These are phyloP conservation scores for Conchocele bisecta DNA, from an alignment of 2,888 invertebrate genomes.

Conservation along the genomic window DNA sequence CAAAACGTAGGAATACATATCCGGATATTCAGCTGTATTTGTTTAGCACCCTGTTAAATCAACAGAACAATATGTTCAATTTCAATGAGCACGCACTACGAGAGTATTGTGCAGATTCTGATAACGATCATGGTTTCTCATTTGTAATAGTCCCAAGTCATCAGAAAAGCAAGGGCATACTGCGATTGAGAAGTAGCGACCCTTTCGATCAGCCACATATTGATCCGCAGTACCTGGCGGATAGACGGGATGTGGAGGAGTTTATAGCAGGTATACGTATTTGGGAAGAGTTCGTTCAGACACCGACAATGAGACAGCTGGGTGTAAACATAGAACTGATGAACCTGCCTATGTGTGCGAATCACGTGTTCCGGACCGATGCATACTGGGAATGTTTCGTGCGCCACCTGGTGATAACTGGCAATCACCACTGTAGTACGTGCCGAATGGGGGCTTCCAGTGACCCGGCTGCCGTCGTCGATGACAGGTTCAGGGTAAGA, in stretches of 20 bases:
- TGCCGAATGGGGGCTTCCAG: not conserved
- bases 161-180: not conserved
- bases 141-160: not conserved
- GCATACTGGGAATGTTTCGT: not conserved
- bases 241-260: not conserved
- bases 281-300: not conserved
- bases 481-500: conserved; percentile 41
- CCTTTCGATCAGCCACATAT: not conserved
- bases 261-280: not conserved
- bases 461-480: not conserved
- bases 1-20: not conserved
- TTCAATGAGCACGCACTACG: not conserved
- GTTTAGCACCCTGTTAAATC: not conserved
- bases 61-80: not conserved
- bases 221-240: not conserved
- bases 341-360: not conserved
- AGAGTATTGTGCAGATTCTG: not conserved
- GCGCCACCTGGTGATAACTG: not conserved
- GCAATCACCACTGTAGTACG: not conserved
- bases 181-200: not conserved
- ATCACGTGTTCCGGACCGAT: not conserved
- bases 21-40: not conserved
- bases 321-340: not conserved
- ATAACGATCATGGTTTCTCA: not conserved
- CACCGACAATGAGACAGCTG: not conserved